Evolutionary conservation across 30 jellyfish, hydroid and myxozoan species (phyloP), one percentile per base, ranked within the genome.

Genomic region (Cassiopea andromeda): DNA sequence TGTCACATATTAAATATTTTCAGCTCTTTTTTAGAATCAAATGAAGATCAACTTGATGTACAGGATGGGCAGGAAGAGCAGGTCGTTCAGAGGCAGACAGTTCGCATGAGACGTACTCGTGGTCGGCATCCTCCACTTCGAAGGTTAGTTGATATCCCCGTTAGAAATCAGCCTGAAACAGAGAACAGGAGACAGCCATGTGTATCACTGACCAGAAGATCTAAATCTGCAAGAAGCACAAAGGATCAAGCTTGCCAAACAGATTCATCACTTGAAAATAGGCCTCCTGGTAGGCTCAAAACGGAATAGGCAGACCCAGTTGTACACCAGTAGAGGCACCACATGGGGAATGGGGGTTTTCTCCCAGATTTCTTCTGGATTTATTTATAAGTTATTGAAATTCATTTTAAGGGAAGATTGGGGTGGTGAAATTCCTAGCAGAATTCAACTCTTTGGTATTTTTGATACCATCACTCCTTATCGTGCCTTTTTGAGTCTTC

Each of bases 241-340:
- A 77, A 27, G 70, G 86, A 77, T 17, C 70, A 60, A 49, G 57
- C 50, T 50, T 48, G 86, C 74, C 86, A 77, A 69, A 77, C 86
- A 1, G 86, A 77, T 49, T 44, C 74, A 8, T 27, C 1, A n/a
- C 2, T 6, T 1, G 75, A 48, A 44, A 12, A 50, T 2, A 43
- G 16, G 17, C 15, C 43, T 77, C 50, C 46, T 13, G 43, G 83
- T 1, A 75, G 83, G 38, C 69, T 6, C 18, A 64, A 7, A 64
- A 4, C 43, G 27, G 27, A 64, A 2, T 9, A 64, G 15, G 73
- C 15, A 17, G 38, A 27, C 38, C 38, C 38, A 27, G 38, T 27
- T 27, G 0, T 27, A 0, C 38, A 27, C 38, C 0, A 27, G 38
- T 27, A 27, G 38, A 27, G 38, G 38, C 38, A 27, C 38, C 38